A percentile compares a stretch with the other conserved stretches of the same genome.
phyloP scores from a whole-genome alignment of 2,797 vertebrate genomes.

The Microhierax caerulescens region DNA sequence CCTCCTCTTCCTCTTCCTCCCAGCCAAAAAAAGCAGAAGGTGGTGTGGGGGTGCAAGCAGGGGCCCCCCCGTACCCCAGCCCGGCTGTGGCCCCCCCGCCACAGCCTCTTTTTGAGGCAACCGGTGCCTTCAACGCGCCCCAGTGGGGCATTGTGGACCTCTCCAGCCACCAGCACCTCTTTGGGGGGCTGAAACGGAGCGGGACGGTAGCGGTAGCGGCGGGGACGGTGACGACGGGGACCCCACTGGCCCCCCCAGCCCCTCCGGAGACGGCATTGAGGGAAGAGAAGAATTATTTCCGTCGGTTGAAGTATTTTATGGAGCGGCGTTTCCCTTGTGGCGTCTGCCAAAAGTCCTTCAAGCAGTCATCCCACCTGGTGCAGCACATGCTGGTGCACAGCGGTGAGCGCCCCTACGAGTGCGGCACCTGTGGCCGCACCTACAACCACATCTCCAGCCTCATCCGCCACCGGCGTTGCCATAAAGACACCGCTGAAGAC shows the following conservation, averaged over 20 bases:
- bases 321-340: slow-evolving; percentile 86
- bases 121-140: slow-evolving; percentile 5
- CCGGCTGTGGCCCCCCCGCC: neutral
- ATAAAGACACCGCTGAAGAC: slow-evolving; percentile 76
- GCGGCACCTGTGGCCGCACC: slow-evolving; percentile 89
- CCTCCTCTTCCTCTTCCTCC: neutral
- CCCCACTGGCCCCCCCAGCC: rapidly evolving
- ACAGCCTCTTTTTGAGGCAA: slow-evolving; percentile 26
- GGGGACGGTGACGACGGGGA: neutral
- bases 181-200: slow-evolving; percentile 71
- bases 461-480: slow-evolving; percentile 93
- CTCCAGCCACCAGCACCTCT: slow-evolving; percentile 76
- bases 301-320: slow-evolving; percentile 72
- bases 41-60: neutral
- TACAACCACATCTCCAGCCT: slow-evolving; percentile 96
- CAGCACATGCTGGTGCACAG: slow-evolving; percentile 94
- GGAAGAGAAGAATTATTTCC: slow-evolving; percentile 74
- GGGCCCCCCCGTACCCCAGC: neutral
- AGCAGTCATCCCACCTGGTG: slow-evolving; percentile 93
- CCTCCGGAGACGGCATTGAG: neutral
- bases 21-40: slow-evolving; percentile 68
- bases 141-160: slow-evolving; percentile 79
- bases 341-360: slow-evolving; percentile 92
- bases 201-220: neutral
- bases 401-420: slow-evolving; percentile 89